Base-by-base conservation (phyloP, 2,113 vertebrate species). In the Centropus bengalensis region DNA sequence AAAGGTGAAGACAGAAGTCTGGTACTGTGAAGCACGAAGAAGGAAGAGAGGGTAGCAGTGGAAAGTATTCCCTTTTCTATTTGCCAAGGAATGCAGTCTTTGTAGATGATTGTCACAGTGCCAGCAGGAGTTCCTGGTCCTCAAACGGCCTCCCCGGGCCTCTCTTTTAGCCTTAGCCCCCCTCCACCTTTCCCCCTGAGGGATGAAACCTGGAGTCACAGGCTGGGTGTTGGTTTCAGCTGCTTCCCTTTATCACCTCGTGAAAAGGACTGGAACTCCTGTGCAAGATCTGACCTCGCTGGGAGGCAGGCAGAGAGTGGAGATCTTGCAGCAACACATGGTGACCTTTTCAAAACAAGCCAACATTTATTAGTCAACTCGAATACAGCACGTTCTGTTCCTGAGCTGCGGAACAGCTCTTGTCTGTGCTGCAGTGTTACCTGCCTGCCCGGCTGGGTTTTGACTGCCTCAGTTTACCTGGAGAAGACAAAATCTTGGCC, bases 401-500 rank as follows among this genome's bases (percentile, higher is more conserved):
- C 49, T 33, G 26, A 47, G 40, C 68, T 47, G 30, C 42, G 44
- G 49, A 40, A 51, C 12, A 80, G 24, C 52, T 66, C 77, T 11
- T n/a, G 19, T 28, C 26, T 54, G 14, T 26, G 30, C 70, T 60
- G 76, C 15, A 38, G 60, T 2, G 7, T 54, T 89, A 82, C 91
- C 70, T 77, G 38, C 51, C 19, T 44, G 32, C 26, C 42, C 6
- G 4, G 19, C 30, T 47, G 47, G 27, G 12, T 45, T 84, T 69
- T 5, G 3, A 58, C 68, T 71, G 38, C 33, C 14, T 54, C 0
- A 0, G 5, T 22, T 1, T 2, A 9, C 0, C 1, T 30, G 59
- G 77, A 90, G 32, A 59, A 22, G 23, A 23, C 1, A 0, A 23
- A 33, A 30, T 55, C 66, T 67, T 66, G 33, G 40, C 30, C 59